These are phyloP conservation scores for Drosophila vallismaia DNA, from an alignment of 2,888 invertebrate genomes.

Conservation along the genomic window DNA sequence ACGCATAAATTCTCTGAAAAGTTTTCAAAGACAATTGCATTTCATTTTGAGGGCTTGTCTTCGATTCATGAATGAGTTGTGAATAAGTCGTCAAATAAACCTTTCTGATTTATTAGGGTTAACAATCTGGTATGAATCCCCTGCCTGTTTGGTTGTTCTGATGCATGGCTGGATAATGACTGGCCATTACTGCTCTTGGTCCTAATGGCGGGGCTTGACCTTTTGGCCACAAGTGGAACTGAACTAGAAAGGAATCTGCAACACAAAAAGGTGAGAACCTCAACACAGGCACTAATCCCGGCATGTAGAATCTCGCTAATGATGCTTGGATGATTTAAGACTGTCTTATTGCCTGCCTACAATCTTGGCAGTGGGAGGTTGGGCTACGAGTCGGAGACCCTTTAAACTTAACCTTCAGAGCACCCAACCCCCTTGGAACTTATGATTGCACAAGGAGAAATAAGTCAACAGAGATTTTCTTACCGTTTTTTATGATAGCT, in stretches of 20 bases:
- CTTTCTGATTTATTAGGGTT: constrained; percentile 36
- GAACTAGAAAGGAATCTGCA: constrained; percentile 7
- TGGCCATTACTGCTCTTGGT: constrained; percentile 14
- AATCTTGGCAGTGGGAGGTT: constrained; percentile 22
- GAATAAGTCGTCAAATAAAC: constrained; percentile 1
- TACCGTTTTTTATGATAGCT: background rate
- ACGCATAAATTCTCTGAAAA: constrained; percentile 23
- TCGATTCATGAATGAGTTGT: constrained; percentile 10
- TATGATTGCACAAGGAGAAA: background rate
- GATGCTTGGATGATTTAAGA: constrained; percentile 57
- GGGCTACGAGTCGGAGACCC: constrained; percentile 29
- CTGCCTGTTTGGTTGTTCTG: constrained; percentile 11
- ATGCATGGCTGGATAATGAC: constrained; percentile 21
- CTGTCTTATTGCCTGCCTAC: constrained; percentile 53
- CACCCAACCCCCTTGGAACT: background rate
- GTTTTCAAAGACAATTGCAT: constrained; percentile 33
- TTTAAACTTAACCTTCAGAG: constrained; percentile 47
- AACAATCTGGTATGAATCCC: constrained; percentile 3
- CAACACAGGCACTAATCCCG: constrained; percentile 35
- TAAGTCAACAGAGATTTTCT: background rate
- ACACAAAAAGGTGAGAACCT: constrained; percentile 1
- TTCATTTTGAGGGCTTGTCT: constrained; percentile 22
- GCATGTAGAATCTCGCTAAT: constrained; percentile 42
- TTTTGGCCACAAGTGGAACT: constrained; percentile 15
- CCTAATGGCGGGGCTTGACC: constrained; percentile 26